Evolutionary conservation across 2,888 invertebrate genomes (phyloP).

Genomic region (Sesia apiformis): DNA sequence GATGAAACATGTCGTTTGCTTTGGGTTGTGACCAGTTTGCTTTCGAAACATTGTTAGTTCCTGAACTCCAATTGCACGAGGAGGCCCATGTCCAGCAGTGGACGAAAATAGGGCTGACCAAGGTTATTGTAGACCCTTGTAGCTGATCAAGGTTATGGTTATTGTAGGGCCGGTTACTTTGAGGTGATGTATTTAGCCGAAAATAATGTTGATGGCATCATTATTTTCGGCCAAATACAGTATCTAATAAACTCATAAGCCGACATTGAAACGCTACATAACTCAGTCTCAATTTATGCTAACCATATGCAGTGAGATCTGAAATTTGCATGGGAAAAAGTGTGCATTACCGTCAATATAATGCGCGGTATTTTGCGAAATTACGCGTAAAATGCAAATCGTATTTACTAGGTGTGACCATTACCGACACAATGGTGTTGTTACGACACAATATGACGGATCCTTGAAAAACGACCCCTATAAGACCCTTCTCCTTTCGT

Average conservation of each 20-base stretch:
- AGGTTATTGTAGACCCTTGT: no score
- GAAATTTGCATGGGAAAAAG: background rate
- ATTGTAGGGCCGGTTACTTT: no score
- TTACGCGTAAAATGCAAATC: slow-evolving; percentile 26
- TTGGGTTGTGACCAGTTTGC: no score
- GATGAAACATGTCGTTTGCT: no score
- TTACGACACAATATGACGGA: slow-evolving; percentile 18
- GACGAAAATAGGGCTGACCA: no score
- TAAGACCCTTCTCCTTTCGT: slow-evolving; percentile 10
- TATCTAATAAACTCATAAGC: background rate
- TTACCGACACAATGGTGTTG: slow-evolving; percentile 27
- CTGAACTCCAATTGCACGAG: no score
- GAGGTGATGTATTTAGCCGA: no score
- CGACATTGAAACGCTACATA: background rate
- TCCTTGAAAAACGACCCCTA: slow-evolving; percentile 19
- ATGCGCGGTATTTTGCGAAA: background rate
- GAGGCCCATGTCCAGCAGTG: no score
- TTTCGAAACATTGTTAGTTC: no score
- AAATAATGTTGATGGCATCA: no score
- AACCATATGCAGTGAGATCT: background rate
- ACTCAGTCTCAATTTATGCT: background rate
- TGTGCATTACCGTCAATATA: background rate
- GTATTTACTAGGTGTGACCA: slow-evolving; percentile 23
- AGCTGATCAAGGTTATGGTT: no score
- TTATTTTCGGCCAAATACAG: background rate